Evolutionary conservation across 2,797 vertebrate genomes (phyloP).

Genomic region (Hozukius guyotensis): DNA sequence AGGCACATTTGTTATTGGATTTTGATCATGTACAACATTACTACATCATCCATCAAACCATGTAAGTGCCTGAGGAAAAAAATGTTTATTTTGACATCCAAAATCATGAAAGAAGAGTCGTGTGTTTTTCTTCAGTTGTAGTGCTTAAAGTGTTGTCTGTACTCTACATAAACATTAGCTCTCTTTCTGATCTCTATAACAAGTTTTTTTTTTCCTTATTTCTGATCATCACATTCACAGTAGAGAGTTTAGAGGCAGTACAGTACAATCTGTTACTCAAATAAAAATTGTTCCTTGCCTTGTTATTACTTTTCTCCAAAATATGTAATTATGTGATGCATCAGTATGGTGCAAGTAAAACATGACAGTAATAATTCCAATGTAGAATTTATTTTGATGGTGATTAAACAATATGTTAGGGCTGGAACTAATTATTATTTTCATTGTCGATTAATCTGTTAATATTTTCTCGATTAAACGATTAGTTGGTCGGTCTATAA

Average conservation of each 20-base stretch:
- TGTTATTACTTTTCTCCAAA: constrained; percentile 26
- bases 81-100: constrained; percentile 13
- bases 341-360: constrained; percentile 50
- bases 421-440: no score
- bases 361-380: constrained; percentile 18
- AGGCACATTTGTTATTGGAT: constrained; percentile 51
- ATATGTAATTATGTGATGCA: constrained; percentile 53
- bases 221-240: constrained; percentile 1
- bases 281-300: constrained; percentile 2
- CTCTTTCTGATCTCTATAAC: neutral
- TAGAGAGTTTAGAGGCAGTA: neutral
- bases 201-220: neutral
- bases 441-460: no score
- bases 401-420: neutral
- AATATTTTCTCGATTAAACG: no score
- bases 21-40: constrained; percentile 43
- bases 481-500: no score
- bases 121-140: neutral
- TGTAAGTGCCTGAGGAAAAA: constrained; percentile 32
- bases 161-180: neutral
- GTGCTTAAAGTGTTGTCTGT: neutral
- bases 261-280: neutral
- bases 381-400: neutral
- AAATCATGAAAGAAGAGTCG: constrained; percentile 15
- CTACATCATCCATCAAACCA: constrained; percentile 37